A percentile compares a stretch with the other conserved stretches of the same genome.
Evolutionary conservation across 2,888 invertebrate genomes (phyloP).

Genomic region (Diaperis boleti): DNA sequence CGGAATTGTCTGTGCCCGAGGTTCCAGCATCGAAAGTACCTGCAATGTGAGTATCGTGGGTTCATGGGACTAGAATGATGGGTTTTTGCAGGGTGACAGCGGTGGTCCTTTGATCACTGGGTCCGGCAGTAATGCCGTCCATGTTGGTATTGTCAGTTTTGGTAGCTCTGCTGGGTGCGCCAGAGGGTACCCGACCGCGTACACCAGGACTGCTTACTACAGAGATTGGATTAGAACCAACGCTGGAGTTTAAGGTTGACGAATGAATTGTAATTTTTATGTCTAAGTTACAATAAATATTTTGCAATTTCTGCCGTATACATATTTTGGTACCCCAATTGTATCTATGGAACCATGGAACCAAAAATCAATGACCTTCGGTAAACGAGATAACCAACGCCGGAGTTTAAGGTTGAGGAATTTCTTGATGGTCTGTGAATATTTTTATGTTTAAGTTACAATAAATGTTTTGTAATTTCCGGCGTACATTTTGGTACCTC

Average conservation of each 20-base stretch:
- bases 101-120: conserved; percentile 31
- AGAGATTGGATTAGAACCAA: conserved; percentile 22
- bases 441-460: too few relatives aligned
- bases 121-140: conserved; percentile 22
- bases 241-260: conserved; percentile 31
- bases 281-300: too few relatives aligned
- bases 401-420: too few relatives aligned
- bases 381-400: too few relatives aligned
- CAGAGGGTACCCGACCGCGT: conserved; percentile 24
- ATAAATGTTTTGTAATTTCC: too few relatives aligned
- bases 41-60: conserved; percentile 16
- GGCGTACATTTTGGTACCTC: too few relatives aligned
- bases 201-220: conserved; percentile 27
- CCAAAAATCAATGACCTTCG: too few relatives aligned
- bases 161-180: conserved; percentile 21
- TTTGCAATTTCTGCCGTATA: too few relatives aligned
- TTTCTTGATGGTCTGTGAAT: too few relatives aligned
- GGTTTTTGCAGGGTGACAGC: conserved; percentile 21
- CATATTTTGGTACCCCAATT: too few relatives aligned
- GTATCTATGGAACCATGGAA: too few relatives aligned
- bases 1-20: conserved; percentile 9
- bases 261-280: too few relatives aligned
- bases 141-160: conserved; percentile 33
- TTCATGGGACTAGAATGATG: background rate
- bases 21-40: conserved; percentile 3